Conservation (phyloP, 2,113 vertebrate genomes). For the Sminthopsis crassicaudata region DNA sequence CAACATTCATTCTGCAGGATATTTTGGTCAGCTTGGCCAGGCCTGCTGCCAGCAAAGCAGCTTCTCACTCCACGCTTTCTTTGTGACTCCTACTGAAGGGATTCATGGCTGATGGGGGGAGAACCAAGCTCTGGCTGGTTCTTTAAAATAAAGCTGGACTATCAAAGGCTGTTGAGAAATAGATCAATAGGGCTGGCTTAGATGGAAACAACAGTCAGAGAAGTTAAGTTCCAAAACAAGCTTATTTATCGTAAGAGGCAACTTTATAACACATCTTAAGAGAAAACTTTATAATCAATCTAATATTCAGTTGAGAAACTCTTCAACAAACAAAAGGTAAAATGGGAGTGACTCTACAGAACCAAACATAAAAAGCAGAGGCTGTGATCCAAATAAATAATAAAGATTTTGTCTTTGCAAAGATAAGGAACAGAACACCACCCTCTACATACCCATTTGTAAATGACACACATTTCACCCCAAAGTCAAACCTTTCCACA, state of each 20-base stretch:
- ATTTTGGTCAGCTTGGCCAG: constrained; percentile 63
- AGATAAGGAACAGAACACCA: neutral
- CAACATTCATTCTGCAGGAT: constrained; percentile 56
- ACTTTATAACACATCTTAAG: neutral
- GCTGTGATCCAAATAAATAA: neutral
- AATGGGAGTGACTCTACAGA: neutral
- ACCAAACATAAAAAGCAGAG: neutral
- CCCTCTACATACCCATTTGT: neutral
- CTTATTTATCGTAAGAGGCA: accelerated
- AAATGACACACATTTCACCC: constrained; percentile 5
- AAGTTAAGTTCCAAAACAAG: neutral
- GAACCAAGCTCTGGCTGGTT: constrained; percentile 34
- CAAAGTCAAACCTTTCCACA: constrained; percentile 34
- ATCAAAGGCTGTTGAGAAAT: neutral
- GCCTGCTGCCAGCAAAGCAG: constrained; percentile 63
- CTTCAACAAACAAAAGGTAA: neutral
- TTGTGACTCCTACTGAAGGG: constrained; percentile 22
- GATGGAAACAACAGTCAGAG: neutral
- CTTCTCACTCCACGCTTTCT: constrained; percentile 59
- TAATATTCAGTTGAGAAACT: neutral
- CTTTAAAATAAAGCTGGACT: constrained; percentile 23
- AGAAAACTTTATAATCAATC: neutral
- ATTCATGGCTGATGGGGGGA: constrained; percentile 37
- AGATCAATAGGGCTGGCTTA: neutral
- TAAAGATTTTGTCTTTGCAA: neutral